Evolutionary conservation across 2,113 vertebrate genomes (phyloP).

Genomic region (Macquaria australasica): DNA sequence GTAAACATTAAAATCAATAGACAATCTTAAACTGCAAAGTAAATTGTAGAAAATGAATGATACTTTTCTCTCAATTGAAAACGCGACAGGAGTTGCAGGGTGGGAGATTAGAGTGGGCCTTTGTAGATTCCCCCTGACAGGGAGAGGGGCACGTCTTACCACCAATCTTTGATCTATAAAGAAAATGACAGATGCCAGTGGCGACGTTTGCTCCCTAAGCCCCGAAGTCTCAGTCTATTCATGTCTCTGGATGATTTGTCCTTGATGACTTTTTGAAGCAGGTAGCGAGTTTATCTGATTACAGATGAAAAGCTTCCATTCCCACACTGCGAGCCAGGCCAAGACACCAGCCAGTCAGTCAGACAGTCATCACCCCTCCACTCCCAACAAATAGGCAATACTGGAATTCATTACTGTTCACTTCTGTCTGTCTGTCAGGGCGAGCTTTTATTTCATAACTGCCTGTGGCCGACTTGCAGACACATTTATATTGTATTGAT

Average conservation of each 20-base stretch:
- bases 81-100: conserved; percentile 76
- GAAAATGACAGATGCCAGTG: conserved; percentile 77
- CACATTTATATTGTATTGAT: conserved; percentile 41
- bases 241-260: conserved; percentile 77
- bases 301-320: conserved; percentile 69
- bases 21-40: conserved; percentile 91
- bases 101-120: conserved; percentile 81
- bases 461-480: conserved; percentile 6
- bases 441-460: conserved; percentile 11
- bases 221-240: conserved; percentile 73
- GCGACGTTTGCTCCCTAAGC: conserved; percentile 71
- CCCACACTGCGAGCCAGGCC: conserved; percentile 24
- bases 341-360: conserved; percentile 54
- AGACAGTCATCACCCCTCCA: conserved; percentile 52
- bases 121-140: conserved; percentile 78
- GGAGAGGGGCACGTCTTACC: conserved; percentile 79
- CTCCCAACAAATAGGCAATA: conserved; percentile 58
- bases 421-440: conserved; percentile 51
- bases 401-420: conserved; percentile 47
- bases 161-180: conserved; percentile 74
- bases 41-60: conserved; percentile 87
- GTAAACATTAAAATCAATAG: conserved; percentile 93
- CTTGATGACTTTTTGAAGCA: conserved; percentile 79
- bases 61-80: conserved; percentile 85
- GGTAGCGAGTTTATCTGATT: conserved; percentile 76